Base-by-base conservation (phyloP, 1,140 invertebrate genomes). In the Euwallacea similis region DNA sequence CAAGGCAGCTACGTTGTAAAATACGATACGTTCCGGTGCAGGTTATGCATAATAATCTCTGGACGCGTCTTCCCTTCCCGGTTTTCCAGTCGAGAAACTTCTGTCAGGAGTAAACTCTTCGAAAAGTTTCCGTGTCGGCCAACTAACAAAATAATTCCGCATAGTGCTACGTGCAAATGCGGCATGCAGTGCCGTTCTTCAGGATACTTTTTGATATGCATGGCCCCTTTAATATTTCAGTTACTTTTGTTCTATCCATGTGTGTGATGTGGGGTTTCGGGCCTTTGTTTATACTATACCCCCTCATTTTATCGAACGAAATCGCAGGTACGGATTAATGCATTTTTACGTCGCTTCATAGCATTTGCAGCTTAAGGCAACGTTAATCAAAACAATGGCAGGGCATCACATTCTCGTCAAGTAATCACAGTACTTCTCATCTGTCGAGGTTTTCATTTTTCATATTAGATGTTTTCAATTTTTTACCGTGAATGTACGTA, bases 211-310 rank as follows among this genome's bases (percentile, higher is more conserved):
- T 76, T 73, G 64, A 66, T 76, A 76, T 76, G 75, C 73, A 76
- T 76, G 73, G 74, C 69, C 63, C 63, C 55, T 50, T 76, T 65
- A 76, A 76, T 76, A 71, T 76, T 76, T 76, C 62, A 76, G 21
- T 56, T 46, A 58, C 70, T 67, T 61, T 69, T 62, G 67, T 63
- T 61, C 2, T 43, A 33, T 33, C 21, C 4, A 33, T 33, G 21
- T 33, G 21, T 33, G 21, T 33, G 21, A 33, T 33, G 21, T 33
- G 21, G 4, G 21, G 21, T 33, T 33, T 33, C 21, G 21, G 21
- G 21, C 21, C 21, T 33, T 33, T 33, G 21, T 33, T 33, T 33
- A 33, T 33, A 33, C 21, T 4, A 33, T 33, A 33, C 1, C 21
- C 21, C 21, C 21, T 33, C 21, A 4, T 33, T 33, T 33, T 33